A percentile compares a stretch with the other conserved stretches of the same genome.
Evolutionary conservation across 1,140 invertebrate species (phyloP).

Genomic region (Meloidogyne exigua): DNA sequence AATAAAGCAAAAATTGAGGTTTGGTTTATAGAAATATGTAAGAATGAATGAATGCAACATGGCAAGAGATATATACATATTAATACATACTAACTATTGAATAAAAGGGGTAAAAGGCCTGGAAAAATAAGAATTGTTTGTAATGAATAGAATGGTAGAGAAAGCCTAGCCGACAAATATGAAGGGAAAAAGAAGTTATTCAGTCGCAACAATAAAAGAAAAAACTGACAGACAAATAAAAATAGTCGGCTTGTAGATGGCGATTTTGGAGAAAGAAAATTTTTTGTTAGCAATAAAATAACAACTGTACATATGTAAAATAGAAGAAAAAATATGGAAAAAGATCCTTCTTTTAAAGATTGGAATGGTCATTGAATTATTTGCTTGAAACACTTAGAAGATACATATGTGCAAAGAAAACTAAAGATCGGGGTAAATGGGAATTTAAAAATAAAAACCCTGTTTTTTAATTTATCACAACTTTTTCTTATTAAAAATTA

Average conservation of each 20-base stretch:
- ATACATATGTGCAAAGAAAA: neutral
- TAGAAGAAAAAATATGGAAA: neutral
- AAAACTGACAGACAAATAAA: neutral
- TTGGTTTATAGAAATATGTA: neutral
- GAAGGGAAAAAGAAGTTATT: neutral
- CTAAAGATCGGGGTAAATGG: no score
- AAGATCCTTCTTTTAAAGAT: neutral
- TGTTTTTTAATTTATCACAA: no score
- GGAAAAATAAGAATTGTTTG: no score
- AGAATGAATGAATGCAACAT: neutral
- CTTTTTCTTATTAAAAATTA: no score
- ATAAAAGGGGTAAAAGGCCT: neutral
- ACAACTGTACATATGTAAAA: neutral
- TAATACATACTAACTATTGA: neutral
- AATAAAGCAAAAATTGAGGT: neutral
- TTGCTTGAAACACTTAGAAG: neutral
- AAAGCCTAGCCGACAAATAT: neutral
- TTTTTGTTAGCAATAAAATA: neutral
- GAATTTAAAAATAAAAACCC: no score
- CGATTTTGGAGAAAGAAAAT: neutral
- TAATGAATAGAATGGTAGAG: neutral
- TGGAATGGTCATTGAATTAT: neutral
- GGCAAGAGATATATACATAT: neutral
- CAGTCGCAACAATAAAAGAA: neutral
- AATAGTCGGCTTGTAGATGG: neutral